phyloP scores from a whole-genome alignment of 2,113 vertebrate species.

The Oryctolagus cuniculus region DNA sequence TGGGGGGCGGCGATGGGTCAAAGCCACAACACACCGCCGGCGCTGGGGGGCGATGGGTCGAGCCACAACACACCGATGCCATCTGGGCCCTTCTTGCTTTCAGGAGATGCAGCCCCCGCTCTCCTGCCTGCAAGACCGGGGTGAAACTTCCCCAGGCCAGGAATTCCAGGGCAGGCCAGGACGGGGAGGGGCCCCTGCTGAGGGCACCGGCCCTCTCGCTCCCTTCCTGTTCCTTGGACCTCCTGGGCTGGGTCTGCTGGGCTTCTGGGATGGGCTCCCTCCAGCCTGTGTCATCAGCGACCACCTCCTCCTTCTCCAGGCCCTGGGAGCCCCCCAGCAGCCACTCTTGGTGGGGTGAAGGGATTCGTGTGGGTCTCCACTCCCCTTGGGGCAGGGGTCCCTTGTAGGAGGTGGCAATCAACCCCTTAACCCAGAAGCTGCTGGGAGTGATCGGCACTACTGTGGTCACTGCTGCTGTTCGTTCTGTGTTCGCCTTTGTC shows the following conservation, averaged over 20 bases:
- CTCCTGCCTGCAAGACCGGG: fast-evolving
- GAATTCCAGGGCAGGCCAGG: not conserved
- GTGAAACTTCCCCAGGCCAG: not conserved
- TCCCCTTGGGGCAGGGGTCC: not conserved
- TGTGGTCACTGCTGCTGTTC: not conserved
- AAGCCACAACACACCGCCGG: too few relatives aligned
- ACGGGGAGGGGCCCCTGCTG: not conserved
- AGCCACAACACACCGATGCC: too few relatives aligned
- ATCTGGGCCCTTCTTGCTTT: not conserved
- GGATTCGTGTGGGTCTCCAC: not conserved
- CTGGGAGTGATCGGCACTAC: not conserved
- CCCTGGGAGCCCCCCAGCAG: not conserved
- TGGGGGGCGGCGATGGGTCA: too few relatives aligned
- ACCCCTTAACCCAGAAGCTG: not conserved
- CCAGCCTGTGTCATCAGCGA: not conserved
- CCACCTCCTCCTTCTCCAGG: not conserved
- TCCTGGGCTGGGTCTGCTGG: not conserved
- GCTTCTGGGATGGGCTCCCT: not conserved
- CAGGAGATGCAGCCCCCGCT: not conserved
- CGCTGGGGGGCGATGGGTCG: too few relatives aligned
- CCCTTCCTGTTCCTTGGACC: not conserved
- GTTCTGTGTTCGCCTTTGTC: not conserved
- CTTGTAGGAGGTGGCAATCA: not conserved
- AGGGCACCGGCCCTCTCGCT: not conserved
- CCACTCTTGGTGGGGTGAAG: not conserved